phyloP scores from a whole-genome alignment of 2,797 vertebrate species.

The Dipus sagitta region DNA sequence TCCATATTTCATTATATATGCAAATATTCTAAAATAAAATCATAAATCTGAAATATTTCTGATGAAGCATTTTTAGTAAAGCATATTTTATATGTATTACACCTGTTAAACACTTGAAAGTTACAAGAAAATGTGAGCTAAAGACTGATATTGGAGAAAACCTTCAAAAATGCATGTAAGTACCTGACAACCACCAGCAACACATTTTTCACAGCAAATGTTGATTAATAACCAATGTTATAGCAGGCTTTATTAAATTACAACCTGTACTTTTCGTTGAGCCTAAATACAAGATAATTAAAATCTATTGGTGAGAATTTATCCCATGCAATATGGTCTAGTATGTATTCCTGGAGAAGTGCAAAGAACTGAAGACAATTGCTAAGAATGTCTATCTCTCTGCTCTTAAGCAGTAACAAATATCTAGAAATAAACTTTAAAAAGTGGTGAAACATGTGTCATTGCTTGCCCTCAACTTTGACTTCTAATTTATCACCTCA shows the following conservation, averaged over 20 bases:
- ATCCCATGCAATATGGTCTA: neutral
- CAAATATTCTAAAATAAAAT: neutral
- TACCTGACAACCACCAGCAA: neutral
- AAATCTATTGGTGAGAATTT: neutral
- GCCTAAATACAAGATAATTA: constrained; percentile 16
- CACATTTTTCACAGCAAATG: neutral
- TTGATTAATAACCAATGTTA: neutral
- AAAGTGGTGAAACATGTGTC: neutral
- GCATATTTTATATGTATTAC: neutral
- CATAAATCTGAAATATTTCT: neutral
- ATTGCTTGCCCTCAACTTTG: neutral
- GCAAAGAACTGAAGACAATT: neutral
- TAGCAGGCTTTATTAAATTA: neutral
- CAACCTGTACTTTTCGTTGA: neutral
- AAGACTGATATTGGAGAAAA: neutral
- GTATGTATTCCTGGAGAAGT: neutral
- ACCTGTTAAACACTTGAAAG: neutral
- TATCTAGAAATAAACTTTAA: neutral
- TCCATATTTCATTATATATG: neutral
- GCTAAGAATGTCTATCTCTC: neutral
- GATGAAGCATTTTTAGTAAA: neutral
- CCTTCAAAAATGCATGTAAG: neutral
- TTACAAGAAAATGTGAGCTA: neutral
- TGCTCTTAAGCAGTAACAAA: neutral
- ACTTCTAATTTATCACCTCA: constrained; percentile 5